Conservation (phyloP, 2,888 invertebrate genomes). For the Adineta ricciae region DNA sequence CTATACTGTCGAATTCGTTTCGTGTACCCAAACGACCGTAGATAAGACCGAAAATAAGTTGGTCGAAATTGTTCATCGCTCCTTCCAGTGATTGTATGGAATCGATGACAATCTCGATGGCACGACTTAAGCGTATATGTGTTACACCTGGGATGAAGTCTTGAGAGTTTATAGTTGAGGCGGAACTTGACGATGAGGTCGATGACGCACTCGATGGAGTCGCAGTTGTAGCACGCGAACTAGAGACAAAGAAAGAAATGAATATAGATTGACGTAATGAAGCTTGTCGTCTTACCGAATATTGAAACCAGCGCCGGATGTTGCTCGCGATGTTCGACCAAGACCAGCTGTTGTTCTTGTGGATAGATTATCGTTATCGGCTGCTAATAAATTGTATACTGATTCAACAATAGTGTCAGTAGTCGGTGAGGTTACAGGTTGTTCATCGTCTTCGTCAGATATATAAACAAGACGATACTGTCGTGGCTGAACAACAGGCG, state of each 20-base stretch:
- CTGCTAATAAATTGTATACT: background rate
- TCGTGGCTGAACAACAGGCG: background rate
- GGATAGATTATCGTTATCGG: background rate
- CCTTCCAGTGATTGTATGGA: slow-evolving; percentile 3
- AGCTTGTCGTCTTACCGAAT: background rate
- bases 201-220: background rate
- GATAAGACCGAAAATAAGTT: slow-evolving; percentile 7
- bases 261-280: too few relatives aligned
- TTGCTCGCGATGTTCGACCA: background rate
- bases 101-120: slow-evolving; percentile 17
- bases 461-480: slow-evolving; percentile 17
- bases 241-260: background rate
- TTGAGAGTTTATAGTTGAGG: background rate
- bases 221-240: background rate
- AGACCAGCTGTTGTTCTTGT: background rate
- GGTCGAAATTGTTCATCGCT: slow-evolving; percentile 12
- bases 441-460: background rate
- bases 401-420: background rate
- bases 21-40: background rate
- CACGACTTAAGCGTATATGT: background rate
- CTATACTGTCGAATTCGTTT: background rate
- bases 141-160: background rate
- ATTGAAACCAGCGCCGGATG: background rate
- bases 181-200: background rate
- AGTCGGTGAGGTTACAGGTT: background rate